Conservation (phyloP, 2,113 vertebrate genomes). For the Dasyprocta punctata region DNA sequence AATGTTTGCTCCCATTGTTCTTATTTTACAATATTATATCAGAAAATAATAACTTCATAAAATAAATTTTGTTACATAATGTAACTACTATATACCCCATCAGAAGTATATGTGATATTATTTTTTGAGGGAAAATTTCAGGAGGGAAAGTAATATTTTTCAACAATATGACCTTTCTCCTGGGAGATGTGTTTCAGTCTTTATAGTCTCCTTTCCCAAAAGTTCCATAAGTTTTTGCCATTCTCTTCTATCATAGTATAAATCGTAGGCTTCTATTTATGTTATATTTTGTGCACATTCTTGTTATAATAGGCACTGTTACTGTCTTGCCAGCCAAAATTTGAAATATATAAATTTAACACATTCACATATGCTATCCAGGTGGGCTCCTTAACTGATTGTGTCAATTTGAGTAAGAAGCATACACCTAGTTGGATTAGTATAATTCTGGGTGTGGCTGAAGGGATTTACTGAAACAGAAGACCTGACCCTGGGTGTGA, state of each 20-base stretch:
- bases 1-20: background rate
- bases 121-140: background rate
- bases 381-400: background rate
- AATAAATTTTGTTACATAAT: background rate
- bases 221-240: background rate
- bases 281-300: background rate
- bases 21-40: background rate
- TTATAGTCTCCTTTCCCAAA: background rate
- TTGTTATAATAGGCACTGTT: background rate
- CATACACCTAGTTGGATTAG: background rate
- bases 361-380: background rate
- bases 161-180: background rate
- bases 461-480: too few relatives aligned
- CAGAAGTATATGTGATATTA: background rate
- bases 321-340: background rate
- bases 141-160: background rate
- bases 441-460: too few relatives aligned
- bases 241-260: background rate
- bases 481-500: too few relatives aligned
- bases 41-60: constrained; percentile 6
- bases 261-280: background rate
- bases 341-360: background rate
- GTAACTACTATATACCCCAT: background rate
- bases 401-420: background rate
- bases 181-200: background rate